Conservation (phyloP, 2,797 vertebrate genomes). For the Megalops cyprinoides region DNA sequence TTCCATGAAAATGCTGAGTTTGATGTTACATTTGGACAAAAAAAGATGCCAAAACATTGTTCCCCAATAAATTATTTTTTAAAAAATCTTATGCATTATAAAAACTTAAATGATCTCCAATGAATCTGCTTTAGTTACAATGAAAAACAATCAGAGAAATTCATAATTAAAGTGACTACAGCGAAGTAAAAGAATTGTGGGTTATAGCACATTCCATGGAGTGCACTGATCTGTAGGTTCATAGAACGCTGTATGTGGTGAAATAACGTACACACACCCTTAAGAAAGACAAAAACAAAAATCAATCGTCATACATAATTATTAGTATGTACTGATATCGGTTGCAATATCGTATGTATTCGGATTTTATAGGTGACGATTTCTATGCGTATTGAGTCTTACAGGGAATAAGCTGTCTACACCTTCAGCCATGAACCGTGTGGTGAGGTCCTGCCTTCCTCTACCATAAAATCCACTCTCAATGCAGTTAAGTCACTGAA, state of each 20-base stretch:
- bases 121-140: neutral
- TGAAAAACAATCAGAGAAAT: conserved; percentile 23
- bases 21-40: neutral
- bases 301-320: conserved; percentile 23
- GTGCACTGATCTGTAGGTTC: neutral
- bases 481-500: neutral
- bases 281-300: conserved; percentile 40
- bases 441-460: neutral
- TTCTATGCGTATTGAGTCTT: neutral
- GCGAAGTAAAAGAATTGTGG: conserved; percentile 18
- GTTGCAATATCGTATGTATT: neutral
- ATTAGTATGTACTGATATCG: neutral
- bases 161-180: conserved; percentile 25
- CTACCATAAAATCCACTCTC: neutral
- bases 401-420: neutral
- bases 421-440: neutral
- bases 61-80: conserved; percentile 4
- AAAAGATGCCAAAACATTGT: conserved; percentile 14
- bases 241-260: neutral
- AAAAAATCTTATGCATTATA: neutral
- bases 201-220: neutral
- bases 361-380: neutral
- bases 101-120: neutral
- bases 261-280: neutral
- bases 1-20: neutral